Evolutionary conservation across 2,888 invertebrate genomes (phyloP).

Genomic region (Ectemnius continuus): DNA sequence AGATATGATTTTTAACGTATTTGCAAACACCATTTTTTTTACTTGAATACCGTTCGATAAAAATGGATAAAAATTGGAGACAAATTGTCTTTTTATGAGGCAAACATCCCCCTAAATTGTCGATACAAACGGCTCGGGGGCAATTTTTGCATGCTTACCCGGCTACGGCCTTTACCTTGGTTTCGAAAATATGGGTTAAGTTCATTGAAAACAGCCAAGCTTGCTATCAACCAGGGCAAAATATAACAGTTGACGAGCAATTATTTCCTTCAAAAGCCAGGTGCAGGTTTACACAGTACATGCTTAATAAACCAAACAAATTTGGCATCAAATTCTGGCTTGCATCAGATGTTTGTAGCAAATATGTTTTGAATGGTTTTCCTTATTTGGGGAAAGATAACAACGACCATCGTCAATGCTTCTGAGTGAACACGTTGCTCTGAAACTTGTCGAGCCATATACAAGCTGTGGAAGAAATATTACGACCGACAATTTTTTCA

Average conservation of each 20-base stretch:
- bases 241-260: constrained; percentile 60
- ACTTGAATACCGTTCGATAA: no score
- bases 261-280: constrained; percentile 64
- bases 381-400: constrained; percentile 57
- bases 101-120: no score
- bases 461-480: constrained; percentile 52
- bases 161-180: no score
- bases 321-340: constrained; percentile 64
- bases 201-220: constrained; percentile 45
- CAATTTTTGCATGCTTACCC: no score
- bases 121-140: no score
- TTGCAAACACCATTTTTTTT: no score
- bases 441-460: constrained; percentile 60
- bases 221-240: constrained; percentile 52
- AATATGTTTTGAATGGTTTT: constrained; percentile 61
- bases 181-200: constrained; percentile 57
- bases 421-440: constrained; percentile 56
- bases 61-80: no score
- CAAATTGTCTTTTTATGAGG: no score
- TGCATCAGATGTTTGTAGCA: constrained; percentile 55
- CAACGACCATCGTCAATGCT: constrained; percentile 37
- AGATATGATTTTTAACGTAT: no score
- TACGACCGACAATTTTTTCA: constrained; percentile 62
- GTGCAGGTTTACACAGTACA: constrained; percentile 66
- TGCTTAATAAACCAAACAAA: constrained; percentile 61